Percentiles rank a stretch among this genome's conserved stretches.
Conservation (phyloP, 1,140 invertebrate species). For the Vollenhovia emeryi region DNA sequence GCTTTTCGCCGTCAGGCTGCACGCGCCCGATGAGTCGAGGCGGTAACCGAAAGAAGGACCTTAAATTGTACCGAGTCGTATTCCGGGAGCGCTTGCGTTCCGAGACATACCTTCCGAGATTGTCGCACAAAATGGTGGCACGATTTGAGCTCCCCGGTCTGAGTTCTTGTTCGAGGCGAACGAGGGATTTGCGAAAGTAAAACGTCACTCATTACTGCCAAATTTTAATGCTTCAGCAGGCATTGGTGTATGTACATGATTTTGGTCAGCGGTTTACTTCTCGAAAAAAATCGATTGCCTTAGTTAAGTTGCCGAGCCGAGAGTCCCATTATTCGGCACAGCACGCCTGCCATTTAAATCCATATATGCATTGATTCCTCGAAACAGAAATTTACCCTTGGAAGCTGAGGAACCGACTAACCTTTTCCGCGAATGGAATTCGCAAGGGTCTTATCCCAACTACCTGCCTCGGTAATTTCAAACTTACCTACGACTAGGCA, state of each 20-base stretch:
- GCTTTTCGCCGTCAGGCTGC: conserved; percentile 18
- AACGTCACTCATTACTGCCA: too few species aligned
- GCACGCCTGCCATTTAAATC: not conserved
- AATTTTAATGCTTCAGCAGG: too few species aligned
- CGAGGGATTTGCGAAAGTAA: not conserved
- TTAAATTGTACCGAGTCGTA: not conserved
- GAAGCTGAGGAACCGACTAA: not conserved
- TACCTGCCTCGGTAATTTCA: not conserved
- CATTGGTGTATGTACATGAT: too few species aligned
- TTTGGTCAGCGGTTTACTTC: too few species aligned
- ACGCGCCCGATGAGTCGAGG: conserved; percentile 51
- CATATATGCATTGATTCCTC: not conserved
- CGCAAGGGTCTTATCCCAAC: not conserved
- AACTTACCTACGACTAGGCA: not conserved
- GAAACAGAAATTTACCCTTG: not conserved
- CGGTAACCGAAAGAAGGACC: not conserved
- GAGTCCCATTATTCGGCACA: not conserved
- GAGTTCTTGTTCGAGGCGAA: not conserved
- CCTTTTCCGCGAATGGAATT: not conserved
- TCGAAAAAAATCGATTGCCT: too few species aligned
- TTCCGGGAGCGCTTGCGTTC: not conserved
- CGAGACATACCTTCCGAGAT: not conserved
- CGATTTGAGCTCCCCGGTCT: not conserved
- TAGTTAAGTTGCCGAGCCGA: not conserved
- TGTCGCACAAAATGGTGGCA: not conserved